Conservation (phyloP, 2,797 vertebrate genomes). For the Myotis pilosus region DNA sequence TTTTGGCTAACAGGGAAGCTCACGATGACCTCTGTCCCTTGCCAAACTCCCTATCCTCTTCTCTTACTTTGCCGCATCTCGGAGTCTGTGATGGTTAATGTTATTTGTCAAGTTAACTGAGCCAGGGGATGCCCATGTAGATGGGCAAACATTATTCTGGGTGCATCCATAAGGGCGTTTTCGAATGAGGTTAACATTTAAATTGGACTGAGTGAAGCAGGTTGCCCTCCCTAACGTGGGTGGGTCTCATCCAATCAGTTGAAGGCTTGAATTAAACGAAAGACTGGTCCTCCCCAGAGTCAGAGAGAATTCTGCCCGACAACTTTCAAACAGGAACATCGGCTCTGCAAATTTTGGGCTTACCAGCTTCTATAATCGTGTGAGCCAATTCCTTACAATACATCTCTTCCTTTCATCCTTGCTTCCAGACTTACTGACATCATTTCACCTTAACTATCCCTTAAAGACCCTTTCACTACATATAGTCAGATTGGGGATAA, state of each 20-base stretch:
- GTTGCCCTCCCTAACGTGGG: background rate
- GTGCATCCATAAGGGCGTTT: background rate
- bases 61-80: background rate
- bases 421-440: background rate
- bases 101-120: background rate
- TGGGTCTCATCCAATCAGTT: background rate
- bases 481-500: background rate
- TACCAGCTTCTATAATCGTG: background rate
- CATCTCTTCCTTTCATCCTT: background rate
- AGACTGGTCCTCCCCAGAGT: background rate
- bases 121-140: background rate
- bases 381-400: background rate
- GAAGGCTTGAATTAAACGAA: background rate
- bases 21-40: background rate
- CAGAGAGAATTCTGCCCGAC: background rate
- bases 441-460: background rate
- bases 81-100: background rate
- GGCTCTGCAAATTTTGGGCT: background rate
- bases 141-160: background rate
- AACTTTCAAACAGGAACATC: background rate
- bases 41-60: background rate
- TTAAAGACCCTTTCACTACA: background rate
- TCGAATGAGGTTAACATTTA: background rate
- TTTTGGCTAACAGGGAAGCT: background rate
- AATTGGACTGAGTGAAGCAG: background rate